A percentile compares a stretch with the other conserved stretches of the same genome.
These are phyloP conservation scores for Nerophis ophidion DNA, from an alignment of 2,113 vertebrate genomes.

Conservation along the genomic window DNA sequence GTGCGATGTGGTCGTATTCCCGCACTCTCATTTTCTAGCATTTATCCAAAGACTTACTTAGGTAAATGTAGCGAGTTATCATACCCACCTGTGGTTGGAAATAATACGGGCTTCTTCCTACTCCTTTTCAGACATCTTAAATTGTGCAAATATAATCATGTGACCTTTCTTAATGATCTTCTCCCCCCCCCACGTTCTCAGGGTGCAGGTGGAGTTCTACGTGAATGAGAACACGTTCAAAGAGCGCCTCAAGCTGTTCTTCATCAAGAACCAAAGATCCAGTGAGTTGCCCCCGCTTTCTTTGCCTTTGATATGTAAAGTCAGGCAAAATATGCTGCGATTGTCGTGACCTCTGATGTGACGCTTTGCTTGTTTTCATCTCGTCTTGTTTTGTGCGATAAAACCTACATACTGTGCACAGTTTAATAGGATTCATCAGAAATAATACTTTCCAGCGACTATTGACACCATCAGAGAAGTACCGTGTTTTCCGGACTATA, in stretches of 20 bases:
- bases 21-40: no score
- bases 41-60: no score
- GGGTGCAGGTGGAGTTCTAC: conserved; percentile 82
- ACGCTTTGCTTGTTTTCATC: neutral
- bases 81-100: no score
- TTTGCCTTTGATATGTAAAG: conserved; percentile 4
- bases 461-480: no score
- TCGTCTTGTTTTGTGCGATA: no score
- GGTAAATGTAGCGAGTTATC: no score
- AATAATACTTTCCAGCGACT: no score
- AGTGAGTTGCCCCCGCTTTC: conserved; percentile 67
- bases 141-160: neutral
- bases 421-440: no score
- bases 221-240: conserved; percentile 84
- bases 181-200: conserved; percentile 42
- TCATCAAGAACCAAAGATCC: conserved; percentile 87
- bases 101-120: neutral
- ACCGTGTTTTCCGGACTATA: no score
- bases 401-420: no score
- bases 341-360: conserved; percentile 5
- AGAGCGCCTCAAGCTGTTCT: conserved; percentile 82
- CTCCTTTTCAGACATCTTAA: no score
- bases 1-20: no score
- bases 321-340: neutral
- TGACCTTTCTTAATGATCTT: conserved; percentile 1